Base-by-base conservation (phyloP, 2,888 invertebrate species). In the Pyrocoelia pectoralis region DNA sequence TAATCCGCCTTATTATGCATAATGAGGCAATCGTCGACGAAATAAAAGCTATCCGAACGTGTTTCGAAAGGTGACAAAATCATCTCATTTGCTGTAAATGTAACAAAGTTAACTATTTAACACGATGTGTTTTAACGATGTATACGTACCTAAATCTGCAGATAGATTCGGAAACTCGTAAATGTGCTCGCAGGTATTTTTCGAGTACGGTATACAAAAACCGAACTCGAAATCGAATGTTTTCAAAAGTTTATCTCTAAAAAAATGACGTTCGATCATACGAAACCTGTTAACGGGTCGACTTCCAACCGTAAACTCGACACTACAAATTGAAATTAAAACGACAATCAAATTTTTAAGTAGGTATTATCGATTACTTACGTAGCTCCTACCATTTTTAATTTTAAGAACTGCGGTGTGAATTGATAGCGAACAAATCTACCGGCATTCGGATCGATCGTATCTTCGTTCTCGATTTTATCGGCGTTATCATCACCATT, bases 1-100 rank as follows among this genome's bases (percentile, higher is more conserved):
- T 98, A 98, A 82, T 98, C 98, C 38, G 98, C 98, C 85, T 98
- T 98, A 83, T 98, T 98, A 85, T 98, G 98, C 98, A 99, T 98
- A 68, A 99, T 94, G 62, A 99, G 88, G 76, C 88, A 88, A 81
- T 97, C 94, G 82, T 98, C 97, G 65, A 98, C 98, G 82, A 99
- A 99, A 83, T 99, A 99, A 85, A 98, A 99, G 77, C 97, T 97
- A 84, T 99, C 98, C 0, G 98, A 98, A 72, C 96, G 90, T 8
- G 98, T 98, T 83, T 98, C 97, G 81, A 96, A 98, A 13, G 98
- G 98, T 77, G 91, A 88, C 29, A 90, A 88, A 74, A 98, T 95
- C 98, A 99, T 99, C 83, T 98, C 97, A 70, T 94, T 89, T 77
- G 95, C 98, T 96, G 85, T 67, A n/a, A n/a, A n/a, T n/a, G n/a